A percentile compares a stretch with the other conserved stretches of the same genome.
These are phyloP conservation scores for Alloplasta piceator DNA, from an alignment of 2,888 invertebrate genomes.

Conservation along the genomic window DNA sequence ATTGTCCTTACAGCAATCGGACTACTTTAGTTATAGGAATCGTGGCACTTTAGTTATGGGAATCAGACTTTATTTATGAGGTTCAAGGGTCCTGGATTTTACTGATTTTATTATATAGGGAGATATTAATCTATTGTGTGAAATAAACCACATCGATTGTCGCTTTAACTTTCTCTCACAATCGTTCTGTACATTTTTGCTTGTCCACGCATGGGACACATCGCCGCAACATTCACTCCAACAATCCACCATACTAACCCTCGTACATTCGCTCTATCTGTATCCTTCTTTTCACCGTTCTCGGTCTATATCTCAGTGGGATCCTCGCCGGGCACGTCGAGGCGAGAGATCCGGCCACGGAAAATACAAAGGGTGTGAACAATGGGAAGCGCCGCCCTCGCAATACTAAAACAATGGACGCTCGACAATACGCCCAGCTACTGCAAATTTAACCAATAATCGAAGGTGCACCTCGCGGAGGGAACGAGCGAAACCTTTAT, in stretches of 20 bases:
- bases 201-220: conserved; percentile 18
- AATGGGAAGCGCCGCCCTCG: conserved; percentile 83
- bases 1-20: no score
- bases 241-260: not conserved
- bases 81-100: no score
- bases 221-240: not conserved
- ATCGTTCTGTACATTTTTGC: conserved; percentile 11
- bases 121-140: no score
- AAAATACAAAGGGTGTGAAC: conserved; percentile 83
- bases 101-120: no score
- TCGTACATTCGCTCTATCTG: conserved; percentile 14
- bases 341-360: conserved; percentile 76
- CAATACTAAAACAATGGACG: conserved; percentile 82
- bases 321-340: conserved; percentile 45
- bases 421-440: conserved; percentile 76
- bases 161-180: conserved; percentile 20
- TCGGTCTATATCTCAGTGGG: conserved; percentile 38
- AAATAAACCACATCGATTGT: conserved; percentile 11
- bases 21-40: no score
- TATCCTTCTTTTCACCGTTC: conserved; percentile 46
- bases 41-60: no score
- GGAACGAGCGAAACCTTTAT: conserved; percentile 67
- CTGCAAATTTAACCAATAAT: conserved; percentile 79
- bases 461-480: conserved; percentile 68
- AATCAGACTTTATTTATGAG: no score